Base-by-base conservation (phyloP, 1,140 invertebrate genomes). In the Cephus cinctus region DNA sequence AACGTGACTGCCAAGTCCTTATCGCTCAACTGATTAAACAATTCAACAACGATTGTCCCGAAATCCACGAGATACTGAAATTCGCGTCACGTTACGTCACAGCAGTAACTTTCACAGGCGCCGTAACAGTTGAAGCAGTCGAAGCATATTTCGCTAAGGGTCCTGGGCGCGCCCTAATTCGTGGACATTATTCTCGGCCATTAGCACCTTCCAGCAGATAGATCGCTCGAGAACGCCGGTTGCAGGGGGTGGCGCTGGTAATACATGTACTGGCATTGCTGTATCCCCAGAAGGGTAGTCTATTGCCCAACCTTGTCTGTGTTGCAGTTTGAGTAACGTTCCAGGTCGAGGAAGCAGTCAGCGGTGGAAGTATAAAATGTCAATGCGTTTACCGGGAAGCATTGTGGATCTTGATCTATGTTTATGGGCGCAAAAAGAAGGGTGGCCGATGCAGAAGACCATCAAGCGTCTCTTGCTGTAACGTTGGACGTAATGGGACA, bases 331-430 rank as follows among this genome's bases (percentile, higher is more conserved):
- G 61, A 68, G 59, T 68, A 68, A 70, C 59, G 52, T 47, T 40
- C 30, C 34, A 12, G 12, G 41, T 14, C 48, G 40, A 60, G 57
- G 57, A 57, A 53, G 53, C 53, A 56, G 45, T 63, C 61, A 52
- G 47, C 49, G 47, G 40, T 52, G 47, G 40, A 58, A 57, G 54
- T 59, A 67, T 59, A 65, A 63, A 69, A 61, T 63, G 63, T 65
- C 68, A 68, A 69, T 71, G 69, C 67, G 57, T 55, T 68, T 62
- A 59, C 67, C 65, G 56, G 52, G 16, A 39, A 39, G 57, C 47
- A 69, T 69, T 70, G 65, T 70, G 52, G 56, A 39, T 42, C 57
- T 58, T 67, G 66, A 70, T 67, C 54, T 66, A 70, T 58, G 59
- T 58, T 62, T 56, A 65, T 60, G 57, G 54, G 39, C 56, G 54